A percentile compares a stretch with the other conserved stretches of the same genome.
Evolutionary conservation across 2,888 invertebrate species (phyloP).

Genomic region (Agelastica alni): DNA sequence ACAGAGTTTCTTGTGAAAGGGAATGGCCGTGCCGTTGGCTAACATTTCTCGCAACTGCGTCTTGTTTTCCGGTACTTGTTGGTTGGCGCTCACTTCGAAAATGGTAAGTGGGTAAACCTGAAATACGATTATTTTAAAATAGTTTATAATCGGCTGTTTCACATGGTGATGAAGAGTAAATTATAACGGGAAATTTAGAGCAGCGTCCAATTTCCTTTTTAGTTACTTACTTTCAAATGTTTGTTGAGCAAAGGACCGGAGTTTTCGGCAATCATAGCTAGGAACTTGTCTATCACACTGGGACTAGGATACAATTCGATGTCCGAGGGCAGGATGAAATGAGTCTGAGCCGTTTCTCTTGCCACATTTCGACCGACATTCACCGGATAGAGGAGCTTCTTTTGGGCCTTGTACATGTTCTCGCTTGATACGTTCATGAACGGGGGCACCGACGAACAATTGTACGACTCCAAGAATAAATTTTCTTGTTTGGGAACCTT

Average conservation of each 20-base stretch:
- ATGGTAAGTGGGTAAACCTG: constrained; percentile 84
- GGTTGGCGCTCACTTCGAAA: constrained; percentile 80
- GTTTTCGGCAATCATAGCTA: constrained; percentile 81
- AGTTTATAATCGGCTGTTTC: too few relatives aligned
- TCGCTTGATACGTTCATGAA: constrained; percentile 68
- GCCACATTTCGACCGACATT: constrained; percentile 91
- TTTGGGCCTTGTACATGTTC: constrained; percentile 76
- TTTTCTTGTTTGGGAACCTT: constrained; percentile 71
- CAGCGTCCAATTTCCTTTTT: too few relatives aligned
- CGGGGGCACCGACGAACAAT: constrained; percentile 73
- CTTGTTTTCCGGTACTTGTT: constrained; percentile 73
- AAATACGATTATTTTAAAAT: background rate
- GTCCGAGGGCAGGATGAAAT: constrained; percentile 83
- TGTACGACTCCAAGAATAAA: constrained; percentile 67
- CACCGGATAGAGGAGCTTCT: constrained; percentile 84
- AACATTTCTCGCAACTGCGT: constrained; percentile 71
- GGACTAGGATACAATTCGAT: constrained; percentile 91
- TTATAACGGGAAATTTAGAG: too few relatives aligned
- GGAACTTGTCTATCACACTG: constrained; percentile 76
- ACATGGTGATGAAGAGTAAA: too few relatives aligned
- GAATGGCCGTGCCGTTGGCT: constrained; percentile 77
- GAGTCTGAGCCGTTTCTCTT: constrained; percentile 78
- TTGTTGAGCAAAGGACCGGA: constrained; percentile 64
- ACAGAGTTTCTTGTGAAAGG: constrained; percentile 90
- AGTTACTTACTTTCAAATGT: constrained; percentile 58